A percentile compares a stretch with the other conserved stretches of the same genome.
Conservation (phyloP, 2,888 invertebrate species). For the Cryptophagus acutangulus region DNA sequence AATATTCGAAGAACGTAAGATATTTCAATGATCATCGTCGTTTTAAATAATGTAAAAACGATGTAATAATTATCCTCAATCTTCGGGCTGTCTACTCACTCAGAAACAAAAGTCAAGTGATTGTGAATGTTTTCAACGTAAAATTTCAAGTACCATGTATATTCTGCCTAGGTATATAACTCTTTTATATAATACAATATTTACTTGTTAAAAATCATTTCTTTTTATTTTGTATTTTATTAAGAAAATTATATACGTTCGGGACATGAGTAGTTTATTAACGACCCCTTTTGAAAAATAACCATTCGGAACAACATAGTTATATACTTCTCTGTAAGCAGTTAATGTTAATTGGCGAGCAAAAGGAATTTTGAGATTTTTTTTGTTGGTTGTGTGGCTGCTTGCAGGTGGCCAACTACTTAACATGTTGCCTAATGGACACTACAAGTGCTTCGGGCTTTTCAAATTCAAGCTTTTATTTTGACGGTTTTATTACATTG, state of each 20-base stretch:
- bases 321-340: slow-evolving; percentile 8
- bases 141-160: slow-evolving; percentile 1
- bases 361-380: slow-evolving; percentile 23
- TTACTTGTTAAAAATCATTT: background rate
- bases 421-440: slow-evolving; percentile 27
- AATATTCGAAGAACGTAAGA: background rate
- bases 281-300: background rate
- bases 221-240: background rate
- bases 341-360: slow-evolving; percentile 25
- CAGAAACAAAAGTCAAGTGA: background rate
- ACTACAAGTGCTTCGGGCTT: slow-evolving; percentile 13
- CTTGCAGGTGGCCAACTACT: slow-evolving; percentile 26
- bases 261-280: slow-evolving; percentile 1
- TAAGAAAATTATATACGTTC: slow-evolving; percentile 1
- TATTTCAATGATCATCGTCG: slow-evolving; percentile 1
- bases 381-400: slow-evolving; percentile 12
- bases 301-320: slow-evolving; percentile 6
- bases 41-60: background rate
- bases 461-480: slow-evolving; percentile 18
- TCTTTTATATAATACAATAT: too few relatives aligned
- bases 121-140: slow-evolving; percentile 1
- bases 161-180: too few relatives aligned
- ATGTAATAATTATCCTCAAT: slow-evolving; percentile 1
- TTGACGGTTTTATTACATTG: slow-evolving; percentile 27
- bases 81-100: background rate